Evolutionary conservation across 2,797 vertebrate genomes (phyloP), one percentile per base, ranked within the genome.

Genomic region (Kryptolebias ocellatus): DNA sequence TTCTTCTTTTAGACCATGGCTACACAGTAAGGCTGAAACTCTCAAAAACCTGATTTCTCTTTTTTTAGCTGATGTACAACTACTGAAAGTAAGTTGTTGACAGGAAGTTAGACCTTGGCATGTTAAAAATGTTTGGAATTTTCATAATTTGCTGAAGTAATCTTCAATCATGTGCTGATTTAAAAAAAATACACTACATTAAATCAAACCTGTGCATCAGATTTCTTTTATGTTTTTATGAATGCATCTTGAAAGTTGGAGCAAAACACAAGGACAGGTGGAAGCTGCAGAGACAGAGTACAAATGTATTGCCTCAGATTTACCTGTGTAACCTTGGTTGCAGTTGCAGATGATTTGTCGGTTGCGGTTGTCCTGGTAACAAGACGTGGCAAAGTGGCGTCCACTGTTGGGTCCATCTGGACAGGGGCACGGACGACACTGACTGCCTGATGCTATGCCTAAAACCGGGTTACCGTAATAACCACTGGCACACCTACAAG

Each of bases 361-460:
- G 60, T 94, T 95, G 20, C 71, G 95, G 66, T 91, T 93, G 88
- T 99, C 96, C 87, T 96, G 95, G 80, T 96, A 95, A 92, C 98
- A 99, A 49, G 97, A 96, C 27, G 93, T 90, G 0, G 98, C 98
- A 3, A 97, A 99, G 79, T 98, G 93, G 3, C 93, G 95, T 45
- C 93, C 93, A 24, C 95, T 97, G 76, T 89, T 84, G 0, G 96
- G 97, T 4, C 94, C 95, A 0, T 98, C 96, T 0, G 98, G 98
- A 70, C 98, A 99, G 5, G 95, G 96, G 54, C 98, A 99, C 0
- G 97, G 96, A 31, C 96, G 95, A 83, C 98, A 99, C 31, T 94
- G 96, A 77, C 89, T 92, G 12, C 95, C 92, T 0, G 94, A 91
- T 3, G 76, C 54, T 51, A n/a, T 37, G 15, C 95, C 95, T 75